Percentiles rank a stretch among this genome's conserved stretches.
Conservation (phyloP, 2,113 vertebrate genomes). For the Columba janthina region DNA sequence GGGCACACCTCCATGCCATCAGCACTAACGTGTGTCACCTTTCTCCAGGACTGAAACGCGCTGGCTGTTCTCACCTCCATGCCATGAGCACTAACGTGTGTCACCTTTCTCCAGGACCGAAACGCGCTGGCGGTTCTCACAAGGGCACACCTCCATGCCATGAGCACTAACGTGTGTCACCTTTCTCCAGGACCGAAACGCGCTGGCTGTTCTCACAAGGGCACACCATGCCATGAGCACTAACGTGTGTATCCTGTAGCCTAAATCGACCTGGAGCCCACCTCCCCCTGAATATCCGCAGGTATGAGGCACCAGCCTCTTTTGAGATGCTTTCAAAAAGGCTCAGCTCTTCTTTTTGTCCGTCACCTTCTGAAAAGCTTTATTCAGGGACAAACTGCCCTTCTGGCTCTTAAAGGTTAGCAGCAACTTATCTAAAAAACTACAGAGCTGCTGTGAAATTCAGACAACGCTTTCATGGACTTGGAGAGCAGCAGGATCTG, state of each 20-base stretch:
- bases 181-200: background rate
- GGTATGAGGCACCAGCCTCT: no score
- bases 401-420: background rate
- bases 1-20: no score
- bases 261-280: background rate
- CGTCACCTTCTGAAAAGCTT: background rate
- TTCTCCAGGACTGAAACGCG: fast-evolving
- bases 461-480: slow-evolving; percentile 9
- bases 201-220: background rate
- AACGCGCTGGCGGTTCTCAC: background rate
- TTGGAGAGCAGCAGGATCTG: background rate
- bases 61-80: background rate
- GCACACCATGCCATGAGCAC: no score
- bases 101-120: background rate
- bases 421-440: background rate
- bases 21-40: fast-evolving
- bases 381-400: background rate
- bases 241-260: background rate
- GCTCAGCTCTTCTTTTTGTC: background rate
- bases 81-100: fast-evolving
- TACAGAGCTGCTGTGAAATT: background rate
- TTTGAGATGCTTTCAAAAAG: background rate
- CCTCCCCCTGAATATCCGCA: no score
- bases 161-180: fast-evolving
- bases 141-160: no score